Conservation (phyloP, 2,113 vertebrate species). For the Xerus inauris region DNA sequence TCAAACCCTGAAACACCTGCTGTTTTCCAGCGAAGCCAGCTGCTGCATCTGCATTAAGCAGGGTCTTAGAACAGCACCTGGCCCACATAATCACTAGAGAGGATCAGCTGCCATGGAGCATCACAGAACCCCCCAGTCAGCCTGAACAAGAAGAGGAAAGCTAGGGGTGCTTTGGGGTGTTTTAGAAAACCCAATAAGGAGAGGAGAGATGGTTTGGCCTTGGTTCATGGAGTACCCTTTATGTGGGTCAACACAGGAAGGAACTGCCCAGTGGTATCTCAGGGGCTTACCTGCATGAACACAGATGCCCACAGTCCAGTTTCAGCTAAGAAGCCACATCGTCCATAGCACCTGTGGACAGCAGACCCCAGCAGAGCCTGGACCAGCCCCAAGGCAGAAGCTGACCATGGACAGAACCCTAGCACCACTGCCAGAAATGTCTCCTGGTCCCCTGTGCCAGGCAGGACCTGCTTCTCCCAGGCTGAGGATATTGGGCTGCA, state of each 20-base stretch:
- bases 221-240: not conserved
- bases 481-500: not conserved
- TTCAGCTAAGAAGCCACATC: not conserved
- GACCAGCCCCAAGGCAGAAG: not conserved
- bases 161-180: not conserved
- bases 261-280: not conserved
- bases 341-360: not conserved
- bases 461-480: not conserved
- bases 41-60: not conserved
- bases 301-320: not conserved
- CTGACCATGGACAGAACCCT: not conserved
- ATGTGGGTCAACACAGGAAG: not conserved
- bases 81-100: too few relatives aligned
- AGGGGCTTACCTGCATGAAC: not conserved
- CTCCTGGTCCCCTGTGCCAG: not conserved
- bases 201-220: not conserved
- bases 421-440: accelerated
- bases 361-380: not conserved
- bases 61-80: not conserved
- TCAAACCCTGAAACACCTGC: too few relatives aligned
- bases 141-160: not conserved
- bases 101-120: not conserved
- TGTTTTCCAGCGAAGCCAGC: not conserved
- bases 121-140: not conserved
- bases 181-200: not conserved